Percentiles rank a stretch among this genome's conserved stretches.
Conservation (phyloP, 2,797 vertebrate species). For the Sebastes glaucus region DNA sequence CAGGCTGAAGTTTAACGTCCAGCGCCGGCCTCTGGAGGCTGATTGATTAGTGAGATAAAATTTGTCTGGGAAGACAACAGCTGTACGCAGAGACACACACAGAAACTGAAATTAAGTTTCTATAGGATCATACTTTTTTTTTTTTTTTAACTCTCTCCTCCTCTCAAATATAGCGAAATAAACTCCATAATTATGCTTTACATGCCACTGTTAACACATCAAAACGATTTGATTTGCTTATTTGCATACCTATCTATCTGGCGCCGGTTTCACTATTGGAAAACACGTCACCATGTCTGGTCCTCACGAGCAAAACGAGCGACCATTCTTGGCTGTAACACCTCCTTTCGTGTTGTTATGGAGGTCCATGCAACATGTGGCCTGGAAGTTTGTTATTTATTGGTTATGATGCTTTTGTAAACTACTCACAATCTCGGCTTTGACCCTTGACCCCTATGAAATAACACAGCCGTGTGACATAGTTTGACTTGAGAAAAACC, state of each 20-base stretch:
- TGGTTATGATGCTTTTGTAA: neutral
- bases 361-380: neutral
- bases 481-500: neutral
- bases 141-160: neutral
- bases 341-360: neutral
- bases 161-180: neutral
- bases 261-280: neutral
- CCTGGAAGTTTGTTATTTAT: neutral
- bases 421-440: neutral
- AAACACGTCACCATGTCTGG: neutral
- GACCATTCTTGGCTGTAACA: neutral
- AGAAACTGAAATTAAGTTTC: conserved; percentile 26
- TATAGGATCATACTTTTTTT: neutral
- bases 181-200: neutral
- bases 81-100: conserved; percentile 45
- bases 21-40: conserved; percentile 63
- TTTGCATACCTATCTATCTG: neutral
- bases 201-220: conserved; percentile 6
- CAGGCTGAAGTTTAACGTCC: conserved; percentile 74
- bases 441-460: neutral
- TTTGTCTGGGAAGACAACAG: conserved; percentile 63
- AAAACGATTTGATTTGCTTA: conserved; percentile 14
- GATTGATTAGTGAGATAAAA: conserved; percentile 76
- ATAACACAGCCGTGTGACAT: neutral
- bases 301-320: neutral